These are phyloP conservation scores for Nomada flava DNA, from an alignment of 2,888 invertebrate genomes.

Conservation along the genomic window DNA sequence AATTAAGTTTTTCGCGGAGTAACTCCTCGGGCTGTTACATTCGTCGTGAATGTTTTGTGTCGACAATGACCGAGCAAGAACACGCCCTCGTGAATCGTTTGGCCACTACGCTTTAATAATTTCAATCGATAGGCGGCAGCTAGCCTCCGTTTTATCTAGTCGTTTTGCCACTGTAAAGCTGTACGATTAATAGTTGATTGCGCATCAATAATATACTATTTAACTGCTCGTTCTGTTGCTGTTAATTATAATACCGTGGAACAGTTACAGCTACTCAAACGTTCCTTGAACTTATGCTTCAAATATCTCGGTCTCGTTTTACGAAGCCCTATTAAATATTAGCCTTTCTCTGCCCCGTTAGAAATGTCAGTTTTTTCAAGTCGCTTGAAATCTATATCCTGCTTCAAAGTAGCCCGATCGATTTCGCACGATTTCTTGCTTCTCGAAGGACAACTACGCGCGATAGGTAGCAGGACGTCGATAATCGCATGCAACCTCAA, in stretches of 20 bases:
- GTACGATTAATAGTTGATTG: slow-evolving; percentile 16
- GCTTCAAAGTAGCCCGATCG: neutral
- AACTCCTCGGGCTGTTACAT: neutral
- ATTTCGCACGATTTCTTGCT: neutral
- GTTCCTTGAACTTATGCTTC: neutral
- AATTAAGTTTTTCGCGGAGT: slow-evolving; percentile 36
- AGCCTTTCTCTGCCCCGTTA: neutral
- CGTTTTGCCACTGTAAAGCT: slow-evolving; percentile 7
- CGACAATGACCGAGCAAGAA: neutral
- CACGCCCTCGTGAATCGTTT: slow-evolving; percentile 17
- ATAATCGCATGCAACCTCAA: neutral
- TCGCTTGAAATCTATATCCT: neutral
- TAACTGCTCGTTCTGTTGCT: neutral
- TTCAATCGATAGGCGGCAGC: slow-evolving; percentile 15
- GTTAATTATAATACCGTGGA: neutral
- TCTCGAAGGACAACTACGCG: neutral
- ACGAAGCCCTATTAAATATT: neutral
- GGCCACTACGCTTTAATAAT: slow-evolving; percentile 24
- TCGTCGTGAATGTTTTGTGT: slow-evolving; percentile 4
- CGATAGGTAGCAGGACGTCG: too few species aligned
- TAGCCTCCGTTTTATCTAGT: neutral
- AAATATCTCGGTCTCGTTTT: neutral
- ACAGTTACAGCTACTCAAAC: neutral
- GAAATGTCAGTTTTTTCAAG: neutral
- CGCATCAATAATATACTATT: slow-evolving; percentile 1